A percentile compares a stretch with the other conserved stretches of the same genome.
phyloP scores from a whole-genome alignment of 2,888 invertebrate genomes.

The Hydrotaea cyrtoneurina region DNA sequence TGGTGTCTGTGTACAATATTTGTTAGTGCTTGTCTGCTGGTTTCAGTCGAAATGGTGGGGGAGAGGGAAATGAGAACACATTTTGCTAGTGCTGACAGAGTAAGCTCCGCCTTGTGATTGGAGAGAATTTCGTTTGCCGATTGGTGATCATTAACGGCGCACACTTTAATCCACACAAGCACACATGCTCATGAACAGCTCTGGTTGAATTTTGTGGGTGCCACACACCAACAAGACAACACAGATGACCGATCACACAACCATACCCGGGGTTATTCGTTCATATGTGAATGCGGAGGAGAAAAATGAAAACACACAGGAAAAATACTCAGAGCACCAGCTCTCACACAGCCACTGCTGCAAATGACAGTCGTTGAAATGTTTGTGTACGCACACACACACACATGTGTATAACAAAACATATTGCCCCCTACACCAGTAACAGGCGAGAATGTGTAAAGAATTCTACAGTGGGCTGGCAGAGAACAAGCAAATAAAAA shows the following conservation, averaged over 20 bases:
- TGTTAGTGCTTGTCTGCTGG: neutral
- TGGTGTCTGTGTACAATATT: neutral
- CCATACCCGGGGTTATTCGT: neutral
- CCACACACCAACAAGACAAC: neutral
- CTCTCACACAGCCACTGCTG: constrained; percentile 16
- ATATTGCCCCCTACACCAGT: constrained; percentile 33
- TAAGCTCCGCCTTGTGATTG: constrained; percentile 33
- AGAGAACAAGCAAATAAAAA: too few species aligned
- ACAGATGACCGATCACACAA: neutral
- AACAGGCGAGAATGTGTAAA: constrained; percentile 36
- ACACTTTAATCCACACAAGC: neutral
- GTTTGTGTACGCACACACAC: neutral
- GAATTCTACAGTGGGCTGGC: constrained; percentile 51
- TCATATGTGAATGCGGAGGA: neutral
- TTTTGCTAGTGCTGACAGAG: neutral
- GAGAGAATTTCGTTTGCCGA: constrained; percentile 12
- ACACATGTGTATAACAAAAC: constrained; percentile 25
- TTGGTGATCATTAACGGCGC: constrained; percentile 46
- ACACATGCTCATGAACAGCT: neutral
- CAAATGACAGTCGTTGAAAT: constrained; percentile 57
- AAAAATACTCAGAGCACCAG: neutral
- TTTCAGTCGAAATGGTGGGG: neutral
- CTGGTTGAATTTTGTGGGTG: neutral
- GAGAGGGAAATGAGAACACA: neutral
- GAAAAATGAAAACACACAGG: neutral